Evolutionary conservation across 1,140 invertebrate genomes (phyloP), one percentile per base, ranked within the genome.

Genomic region (Pentalonia nigronervosa): DNA sequence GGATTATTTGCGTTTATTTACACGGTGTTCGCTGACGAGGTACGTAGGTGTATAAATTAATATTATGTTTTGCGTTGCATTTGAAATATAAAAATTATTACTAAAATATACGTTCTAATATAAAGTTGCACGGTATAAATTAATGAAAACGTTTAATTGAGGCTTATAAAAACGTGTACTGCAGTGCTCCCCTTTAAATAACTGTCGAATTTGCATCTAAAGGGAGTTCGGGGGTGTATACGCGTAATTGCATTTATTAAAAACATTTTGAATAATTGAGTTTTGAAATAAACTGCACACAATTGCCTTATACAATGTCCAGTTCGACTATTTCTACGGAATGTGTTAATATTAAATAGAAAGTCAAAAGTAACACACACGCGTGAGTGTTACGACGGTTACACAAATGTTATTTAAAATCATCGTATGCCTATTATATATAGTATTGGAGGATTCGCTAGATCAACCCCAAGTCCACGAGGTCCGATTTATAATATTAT

Each of bases 61-160:
- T 67, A 50, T n/a, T 11, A 67, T 60, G 30, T 60, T 30, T 60
- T 30, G 4, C 25, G 14, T 30, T n/a, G 30, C 11, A 30, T n/a
- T 67, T 67, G 9, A 8, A 67, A 67, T 30, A 67, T 30, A 30
- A 67, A 67, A 47, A 89, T 36, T 21, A 7, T 34, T 21, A 23
- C 17, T 89, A 89, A 53, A 89, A 50, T 36, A 53, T 53, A 36
- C n/a, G 3, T 11, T 89, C 0, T 50, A 25, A 1, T 50, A 2
- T 4, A 17, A 2, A 2, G 20, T 53, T 25, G 0, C 48, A 36
- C 0, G 7, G 45, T 4, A 89, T 21, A 25, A 53, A 56, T 53
- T 89, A 89, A 34, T 47, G 87, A 89, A 89, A 89, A 89, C 48
- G 53, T 89, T 36, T 89, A n/a, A 89, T 89, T 89, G 53, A 48